These are phyloP conservation scores for Matsumurasca onukii DNA, from an alignment of 1,140 invertebrate species.

Conservation along the genomic window DNA sequence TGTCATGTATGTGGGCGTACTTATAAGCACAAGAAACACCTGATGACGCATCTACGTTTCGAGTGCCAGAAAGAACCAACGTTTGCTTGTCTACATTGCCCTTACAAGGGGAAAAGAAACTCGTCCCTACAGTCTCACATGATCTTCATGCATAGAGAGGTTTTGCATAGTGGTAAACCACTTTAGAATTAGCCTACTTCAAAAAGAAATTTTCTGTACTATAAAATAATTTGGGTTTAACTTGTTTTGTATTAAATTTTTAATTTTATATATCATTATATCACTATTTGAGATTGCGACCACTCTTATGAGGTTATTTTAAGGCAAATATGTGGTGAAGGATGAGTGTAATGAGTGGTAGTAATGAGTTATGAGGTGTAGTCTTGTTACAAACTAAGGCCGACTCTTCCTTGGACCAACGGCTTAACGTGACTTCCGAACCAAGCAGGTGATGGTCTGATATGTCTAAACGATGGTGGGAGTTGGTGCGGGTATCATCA, in stretches of 20 bases:
- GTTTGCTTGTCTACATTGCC: constrained; percentile 45
- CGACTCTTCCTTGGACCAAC: no score
- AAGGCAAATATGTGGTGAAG: no score
- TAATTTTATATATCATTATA: background rate
- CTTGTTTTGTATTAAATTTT: background rate
- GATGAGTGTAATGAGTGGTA: no score
- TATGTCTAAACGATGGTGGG: no score
- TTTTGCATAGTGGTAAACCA: constrained; percentile 22
- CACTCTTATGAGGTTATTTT: no score
- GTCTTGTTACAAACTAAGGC: no score
- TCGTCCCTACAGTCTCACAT: constrained; percentile 31
- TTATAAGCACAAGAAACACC: constrained; percentile 54
- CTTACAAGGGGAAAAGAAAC: constrained; percentile 38
- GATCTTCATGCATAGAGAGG: constrained; percentile 31
- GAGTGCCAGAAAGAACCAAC: constrained; percentile 54
- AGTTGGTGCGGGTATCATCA: no score
- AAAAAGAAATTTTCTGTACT: background rate
- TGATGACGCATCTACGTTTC: constrained; percentile 54
- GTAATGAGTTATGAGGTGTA: no score
- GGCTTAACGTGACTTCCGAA: no score
- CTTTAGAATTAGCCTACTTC: background rate
- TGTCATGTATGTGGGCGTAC: constrained; percentile 48
- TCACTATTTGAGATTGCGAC: no score
- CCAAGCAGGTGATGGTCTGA: no score
- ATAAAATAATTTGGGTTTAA: background rate